A percentile compares a stretch with the other conserved stretches of the same genome.
These are phyloP conservation scores for Anguilla marmorata DNA, from an alignment of 2,797 vertebrate genomes.

Conservation along the genomic window DNA sequence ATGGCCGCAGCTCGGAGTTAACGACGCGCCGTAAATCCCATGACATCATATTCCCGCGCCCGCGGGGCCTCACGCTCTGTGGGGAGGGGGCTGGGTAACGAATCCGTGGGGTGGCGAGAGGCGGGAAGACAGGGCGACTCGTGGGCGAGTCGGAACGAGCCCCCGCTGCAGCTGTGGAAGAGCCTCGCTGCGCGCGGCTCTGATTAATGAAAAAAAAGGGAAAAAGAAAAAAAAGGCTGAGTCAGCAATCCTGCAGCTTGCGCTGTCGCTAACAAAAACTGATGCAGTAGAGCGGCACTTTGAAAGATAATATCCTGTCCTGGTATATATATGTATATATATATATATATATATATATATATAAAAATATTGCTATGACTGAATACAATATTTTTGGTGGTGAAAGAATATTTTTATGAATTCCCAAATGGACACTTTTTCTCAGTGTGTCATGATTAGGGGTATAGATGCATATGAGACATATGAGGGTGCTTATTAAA, in stretches of 20 bases:
- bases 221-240: not conserved
- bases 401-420: too few species aligned
- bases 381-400: too few species aligned
- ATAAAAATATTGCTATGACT: too few species aligned
- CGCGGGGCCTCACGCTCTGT: not conserved
- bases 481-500: too few species aligned
- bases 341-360: too few species aligned
- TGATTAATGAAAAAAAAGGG: not conserved
- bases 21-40: not conserved
- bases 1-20: not conserved
- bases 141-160: not conserved
- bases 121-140: not conserved
- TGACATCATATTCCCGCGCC: not conserved
- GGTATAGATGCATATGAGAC: too few species aligned
- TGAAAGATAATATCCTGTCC: not conserved
- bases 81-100: not conserved
- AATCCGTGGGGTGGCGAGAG: not conserved
- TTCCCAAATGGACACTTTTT: too few species aligned
- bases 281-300: not conserved
- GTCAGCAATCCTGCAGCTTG: not conserved
- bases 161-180: not conserved
- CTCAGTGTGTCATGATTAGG: too few species aligned
- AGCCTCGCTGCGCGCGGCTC: not conserved
- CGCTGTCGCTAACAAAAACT: not conserved
- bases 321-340: too few species aligned